Conservation (phyloP, 2,888 invertebrate species). For the Xestia xanthographa region DNA sequence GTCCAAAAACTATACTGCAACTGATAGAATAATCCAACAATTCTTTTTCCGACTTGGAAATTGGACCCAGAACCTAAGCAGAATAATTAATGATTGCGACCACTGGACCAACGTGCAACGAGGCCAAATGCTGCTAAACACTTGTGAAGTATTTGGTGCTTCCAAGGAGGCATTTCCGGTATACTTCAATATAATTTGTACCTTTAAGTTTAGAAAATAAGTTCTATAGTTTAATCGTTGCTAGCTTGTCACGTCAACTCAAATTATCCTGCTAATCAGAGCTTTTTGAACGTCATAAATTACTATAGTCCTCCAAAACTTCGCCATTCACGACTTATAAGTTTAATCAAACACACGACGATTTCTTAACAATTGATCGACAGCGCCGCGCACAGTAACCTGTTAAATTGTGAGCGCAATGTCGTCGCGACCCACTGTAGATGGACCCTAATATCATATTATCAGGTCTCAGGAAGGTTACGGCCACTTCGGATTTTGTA, state of each 20-base stretch:
- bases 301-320: background rate
- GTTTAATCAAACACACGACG: background rate
- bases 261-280: background rate
- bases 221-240: background rate
- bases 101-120: no score
- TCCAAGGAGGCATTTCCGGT: no score
- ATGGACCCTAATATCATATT: slow-evolving; percentile 29
- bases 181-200: no score
- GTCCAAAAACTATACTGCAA: background rate
- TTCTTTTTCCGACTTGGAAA: background rate
- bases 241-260: background rate
- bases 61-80: background rate
- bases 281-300: background rate
- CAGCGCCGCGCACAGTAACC: background rate
- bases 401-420: background rate
- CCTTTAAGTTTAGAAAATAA: background rate
- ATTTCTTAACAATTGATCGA: background rate
- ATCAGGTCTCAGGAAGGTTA: slow-evolving; percentile 43
- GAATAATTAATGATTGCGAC: no score
- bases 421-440: background rate
- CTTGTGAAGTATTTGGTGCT: no score
- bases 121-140: no score
- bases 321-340: background rate
- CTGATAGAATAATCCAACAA: background rate
- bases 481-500: slow-evolving; percentile 38